Percentiles rank a stretch among this genome's conserved stretches.
phyloP scores from a whole-genome alignment of 2,113 vertebrate genomes.

The Xyrauchen texanus region DNA sequence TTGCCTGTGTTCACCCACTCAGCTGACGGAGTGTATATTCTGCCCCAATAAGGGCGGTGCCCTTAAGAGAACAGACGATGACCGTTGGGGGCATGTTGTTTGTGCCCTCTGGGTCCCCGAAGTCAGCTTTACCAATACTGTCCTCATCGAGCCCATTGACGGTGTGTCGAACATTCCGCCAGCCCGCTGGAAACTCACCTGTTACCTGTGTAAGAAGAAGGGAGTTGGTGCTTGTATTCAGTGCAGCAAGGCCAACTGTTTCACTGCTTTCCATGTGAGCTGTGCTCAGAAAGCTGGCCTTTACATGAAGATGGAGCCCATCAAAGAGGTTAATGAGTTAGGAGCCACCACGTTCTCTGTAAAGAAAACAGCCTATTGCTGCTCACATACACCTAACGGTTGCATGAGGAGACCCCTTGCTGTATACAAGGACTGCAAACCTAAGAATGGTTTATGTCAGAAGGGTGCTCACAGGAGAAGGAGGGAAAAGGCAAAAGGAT shows the following conservation, averaged over 20 bases:
- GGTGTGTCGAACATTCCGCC: constrained; percentile 95
- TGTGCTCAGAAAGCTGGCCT: constrained; percentile 94
- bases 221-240: constrained; percentile 95
- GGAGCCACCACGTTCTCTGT: constrained; percentile 85
- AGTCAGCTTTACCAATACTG: constrained; percentile 96
- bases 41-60: constrained; percentile 97
- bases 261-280: constrained; percentile 96
- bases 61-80: constrained; percentile 97
- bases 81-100: constrained; percentile 96
- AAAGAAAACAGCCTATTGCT: constrained; percentile 95
- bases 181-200: constrained; percentile 96
- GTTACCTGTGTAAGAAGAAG: constrained; percentile 98
- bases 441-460: constrained; percentile 84
- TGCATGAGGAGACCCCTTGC: constrained; percentile 86
- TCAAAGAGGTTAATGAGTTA: constrained; percentile 78
- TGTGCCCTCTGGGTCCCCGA: constrained; percentile 98
- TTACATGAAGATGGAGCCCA: constrained; percentile 96
- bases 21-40: constrained; percentile 89
- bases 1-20: constrained; percentile 88
- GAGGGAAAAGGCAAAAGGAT: constrained; percentile 79
- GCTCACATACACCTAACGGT: constrained; percentile 89
- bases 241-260: constrained; percentile 96
- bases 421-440: constrained; percentile 86
- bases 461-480: constrained; percentile 80
- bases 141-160: constrained; percentile 98